Percentiles rank a stretch among this genome's conserved stretches.
Conservation (phyloP, 2,888 invertebrate genomes). For the Adelphocoris suturalis region DNA sequence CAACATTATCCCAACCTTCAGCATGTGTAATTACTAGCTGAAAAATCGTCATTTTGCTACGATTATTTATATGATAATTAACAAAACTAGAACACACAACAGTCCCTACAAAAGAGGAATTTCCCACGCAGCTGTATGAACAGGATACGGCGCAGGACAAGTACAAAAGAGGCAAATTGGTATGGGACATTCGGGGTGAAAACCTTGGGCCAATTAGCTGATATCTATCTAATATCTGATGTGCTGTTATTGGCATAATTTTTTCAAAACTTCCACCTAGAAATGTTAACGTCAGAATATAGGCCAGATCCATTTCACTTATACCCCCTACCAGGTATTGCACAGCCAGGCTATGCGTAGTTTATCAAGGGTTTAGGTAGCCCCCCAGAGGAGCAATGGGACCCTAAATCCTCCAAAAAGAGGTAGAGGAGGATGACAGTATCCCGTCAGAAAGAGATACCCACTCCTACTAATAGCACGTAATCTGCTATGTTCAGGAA, state of each 20-base stretch:
- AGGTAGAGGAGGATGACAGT: too few species aligned
- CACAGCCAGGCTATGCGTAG: constrained; percentile 24
- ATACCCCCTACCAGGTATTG: constrained; percentile 19
- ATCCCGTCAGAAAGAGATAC: too few species aligned
- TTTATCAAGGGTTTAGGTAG: too few species aligned
- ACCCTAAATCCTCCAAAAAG: too few species aligned
- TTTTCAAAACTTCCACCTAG: neutral
- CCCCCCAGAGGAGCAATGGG: too few species aligned
- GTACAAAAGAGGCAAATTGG: too few species aligned
- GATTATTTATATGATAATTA: neutral
- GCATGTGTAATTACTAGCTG: constrained; percentile 20
- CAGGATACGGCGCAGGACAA: too few species aligned
- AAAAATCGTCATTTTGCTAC: neutral
- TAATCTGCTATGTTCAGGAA: too few species aligned
- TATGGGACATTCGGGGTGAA: neutral
- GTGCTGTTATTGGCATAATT: constrained; percentile 3
- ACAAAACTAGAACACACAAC: neutral
- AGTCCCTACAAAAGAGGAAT: neutral
- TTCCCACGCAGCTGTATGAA: too few species aligned
- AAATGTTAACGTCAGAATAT: constrained; percentile 20
- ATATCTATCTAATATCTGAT: neutral
- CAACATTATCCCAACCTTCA: constrained; percentile 15
- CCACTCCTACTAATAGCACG: too few species aligned
- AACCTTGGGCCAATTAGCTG: neutral
- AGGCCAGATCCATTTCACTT: constrained; percentile 26